phyloP scores from a whole-genome alignment of 2,888 invertebrate genomes.

The Watsonalla binaria region DNA sequence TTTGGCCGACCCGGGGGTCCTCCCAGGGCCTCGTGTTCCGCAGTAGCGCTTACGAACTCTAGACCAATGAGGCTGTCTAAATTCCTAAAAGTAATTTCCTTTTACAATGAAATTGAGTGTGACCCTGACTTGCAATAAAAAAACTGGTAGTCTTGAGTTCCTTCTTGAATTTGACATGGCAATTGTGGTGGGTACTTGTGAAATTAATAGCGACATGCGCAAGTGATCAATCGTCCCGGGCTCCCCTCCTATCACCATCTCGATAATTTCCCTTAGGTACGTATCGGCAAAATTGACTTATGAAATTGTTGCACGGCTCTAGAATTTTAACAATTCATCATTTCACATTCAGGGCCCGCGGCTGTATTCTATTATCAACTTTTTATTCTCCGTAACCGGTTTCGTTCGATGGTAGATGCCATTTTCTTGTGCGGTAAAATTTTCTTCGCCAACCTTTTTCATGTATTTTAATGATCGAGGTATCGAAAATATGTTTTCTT shows the following conservation, averaged over 20 bases:
- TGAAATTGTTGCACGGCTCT: conserved; percentile 42
- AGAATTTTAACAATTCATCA: conserved; percentile 54
- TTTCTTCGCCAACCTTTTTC: neutral
- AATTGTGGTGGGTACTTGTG: neutral
- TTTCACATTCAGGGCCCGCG: conserved; percentile 21
- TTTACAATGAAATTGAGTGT: too few species aligned
- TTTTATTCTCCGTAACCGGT: conserved; percentile 12
- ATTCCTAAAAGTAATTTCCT: too few species aligned
- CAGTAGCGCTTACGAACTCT: too few species aligned
- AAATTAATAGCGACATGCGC: conserved; percentile 2
- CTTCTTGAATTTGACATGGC: too few species aligned
- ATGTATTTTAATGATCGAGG: neutral
- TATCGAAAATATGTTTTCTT: neutral
- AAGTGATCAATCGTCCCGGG: conserved; percentile 13
- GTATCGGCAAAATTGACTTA: conserved; percentile 51
- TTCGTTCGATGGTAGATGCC: conserved; percentile 6
- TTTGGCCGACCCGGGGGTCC: too few species aligned
- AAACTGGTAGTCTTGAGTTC: too few species aligned
- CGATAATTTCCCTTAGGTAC: conserved; percentile 60
- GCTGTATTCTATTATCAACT: conserved; percentile 24
- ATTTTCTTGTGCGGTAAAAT: conserved; percentile 14
- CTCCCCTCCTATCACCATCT: conserved; percentile 31
- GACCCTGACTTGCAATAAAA: too few species aligned
- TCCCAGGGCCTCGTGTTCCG: too few species aligned
- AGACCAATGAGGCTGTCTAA: too few species aligned